Evolutionary conservation across 2,888 invertebrate genomes (phyloP), one percentile per base, ranked within the genome.

Genomic region (Nomada fabriciana): DNA sequence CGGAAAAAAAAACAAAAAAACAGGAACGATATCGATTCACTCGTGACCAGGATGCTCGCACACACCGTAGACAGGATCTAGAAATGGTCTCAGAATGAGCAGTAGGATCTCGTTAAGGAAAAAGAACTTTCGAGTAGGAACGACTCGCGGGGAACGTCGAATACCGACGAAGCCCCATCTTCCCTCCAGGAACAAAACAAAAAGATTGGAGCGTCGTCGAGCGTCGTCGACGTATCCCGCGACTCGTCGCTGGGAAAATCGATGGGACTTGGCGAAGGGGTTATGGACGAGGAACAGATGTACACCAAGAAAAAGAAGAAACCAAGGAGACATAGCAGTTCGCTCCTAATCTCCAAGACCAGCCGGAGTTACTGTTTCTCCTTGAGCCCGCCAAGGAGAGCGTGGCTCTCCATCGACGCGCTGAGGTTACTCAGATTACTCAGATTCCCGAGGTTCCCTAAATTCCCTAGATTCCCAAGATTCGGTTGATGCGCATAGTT

Each of bases 401-500:
- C 90, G 82, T 93, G 93, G 75, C 93, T 91, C 80, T 94, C 94
- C 93, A 93, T 94, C 78, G 92, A 90, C 60, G 93, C 92, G 89
- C 93, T 91, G 52, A 93, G 89, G 80, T 93, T 93, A 61, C 93
- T 91, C 71, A 94, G 86, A 85, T 93, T 94, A 79, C 93, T 89
- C 60, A 94, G 89, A 87, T 93, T 93, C 70, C 93, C 89, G 9
- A 93, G 88, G 76, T 93, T 91, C 23, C 93, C 92, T 25, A 93
- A 89, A 81, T 93, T 92, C 36, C 93, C 91, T 10, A 93, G 89
- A 78, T 93, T 92, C 7, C 96, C 95, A 55, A 96, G 95, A 86
- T 97, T 96, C 82, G 98, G 98, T 93, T 98, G 98, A 94, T 98
- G 98, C 84, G 98, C 98, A 94, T 98, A 99, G 94, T 98, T 98